phyloP scores from a whole-genome alignment of 2,797 vertebrate species.

The Pygocentrus nattereri region DNA sequence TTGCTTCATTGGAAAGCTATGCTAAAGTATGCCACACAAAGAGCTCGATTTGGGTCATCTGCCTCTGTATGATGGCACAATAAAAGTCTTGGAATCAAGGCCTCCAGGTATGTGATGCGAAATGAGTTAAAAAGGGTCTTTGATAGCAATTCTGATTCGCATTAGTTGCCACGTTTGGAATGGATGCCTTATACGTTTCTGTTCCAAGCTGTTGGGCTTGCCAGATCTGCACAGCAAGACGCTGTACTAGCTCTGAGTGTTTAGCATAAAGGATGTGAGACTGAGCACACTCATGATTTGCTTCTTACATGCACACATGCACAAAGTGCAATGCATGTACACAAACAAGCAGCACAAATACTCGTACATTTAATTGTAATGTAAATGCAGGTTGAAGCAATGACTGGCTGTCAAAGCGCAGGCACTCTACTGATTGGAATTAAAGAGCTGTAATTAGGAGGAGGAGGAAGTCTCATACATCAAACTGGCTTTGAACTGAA shows the following conservation, averaged over 20 bases:
- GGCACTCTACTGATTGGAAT: slow-evolving; percentile 45
- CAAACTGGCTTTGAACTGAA: slow-evolving; percentile 56
- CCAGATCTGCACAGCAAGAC: slow-evolving; percentile 29
- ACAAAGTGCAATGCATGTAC: background rate
- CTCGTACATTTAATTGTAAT: slow-evolving; percentile 7
- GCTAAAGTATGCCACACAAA: background rate
- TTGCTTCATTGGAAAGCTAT: background rate
- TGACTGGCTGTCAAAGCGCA: slow-evolving; percentile 47
- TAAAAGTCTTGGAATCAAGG: background rate
- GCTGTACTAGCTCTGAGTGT: background rate
- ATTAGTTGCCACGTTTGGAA: slow-evolving; percentile 30
- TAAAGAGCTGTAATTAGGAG: slow-evolving; percentile 53
- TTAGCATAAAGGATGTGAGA: slow-evolving; percentile 3
- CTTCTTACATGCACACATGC: slow-evolving; percentile 12
- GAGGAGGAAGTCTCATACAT: slow-evolving; percentile 56
- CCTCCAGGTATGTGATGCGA: slow-evolving; percentile 8
- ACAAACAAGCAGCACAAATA: slow-evolving; percentile 40
- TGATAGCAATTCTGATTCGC: slow-evolving; percentile 24
- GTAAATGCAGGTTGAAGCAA: slow-evolving; percentile 33
- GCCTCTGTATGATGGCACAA: background rate
- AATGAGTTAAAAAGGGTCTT: background rate
- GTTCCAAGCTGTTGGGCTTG: slow-evolving; percentile 28
- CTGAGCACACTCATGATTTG: background rate
- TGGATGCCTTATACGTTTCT: slow-evolving; percentile 17
- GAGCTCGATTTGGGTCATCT: background rate